These are phyloP conservation scores for Siderastrea radians DNA, from an alignment of 92 coral and sea anemone species.

Conservation along the genomic window DNA sequence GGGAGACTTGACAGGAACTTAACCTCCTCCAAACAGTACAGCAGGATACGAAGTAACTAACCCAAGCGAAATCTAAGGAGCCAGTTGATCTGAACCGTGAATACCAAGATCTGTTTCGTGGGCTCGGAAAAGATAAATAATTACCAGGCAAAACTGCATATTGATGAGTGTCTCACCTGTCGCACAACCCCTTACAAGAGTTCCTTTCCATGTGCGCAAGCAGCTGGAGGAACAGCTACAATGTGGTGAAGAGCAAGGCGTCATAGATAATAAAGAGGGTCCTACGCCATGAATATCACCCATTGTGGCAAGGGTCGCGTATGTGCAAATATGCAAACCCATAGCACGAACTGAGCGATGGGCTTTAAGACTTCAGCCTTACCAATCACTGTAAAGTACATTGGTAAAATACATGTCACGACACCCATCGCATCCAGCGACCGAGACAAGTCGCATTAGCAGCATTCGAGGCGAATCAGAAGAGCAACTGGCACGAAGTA, in stretches of 20 bases:
- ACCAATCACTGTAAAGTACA: slow-evolving; percentile 9
- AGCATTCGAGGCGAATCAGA: neutral
- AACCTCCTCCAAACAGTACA: no score
- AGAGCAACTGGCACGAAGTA: neutral
- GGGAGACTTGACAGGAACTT: no score
- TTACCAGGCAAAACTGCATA: no score
- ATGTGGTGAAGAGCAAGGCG: neutral
- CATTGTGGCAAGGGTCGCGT: neutral
- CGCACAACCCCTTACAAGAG: neutral
- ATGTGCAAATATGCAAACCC: neutral
- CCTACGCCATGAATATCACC: slow-evolving; percentile 41
- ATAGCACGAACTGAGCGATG: slow-evolving; percentile 52
- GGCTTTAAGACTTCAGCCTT: slow-evolving; percentile 47
- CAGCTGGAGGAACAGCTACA: neutral
- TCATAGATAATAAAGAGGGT: slow-evolving; percentile 26
- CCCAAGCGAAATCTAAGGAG: no score
- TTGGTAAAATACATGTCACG: slow-evolving; percentile 52
- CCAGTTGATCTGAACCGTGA: no score
- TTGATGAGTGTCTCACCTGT: neutral
- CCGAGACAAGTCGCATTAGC: neutral
- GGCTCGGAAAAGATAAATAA: no score
- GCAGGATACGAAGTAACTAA: no score
- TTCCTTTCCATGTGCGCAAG: slow-evolving; percentile 21
- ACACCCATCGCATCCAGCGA: slow-evolving; percentile 32
- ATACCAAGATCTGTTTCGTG: no score